phyloP scores from a whole-genome alignment of 1,140 invertebrate species.

The Drosophila subpulchrella region DNA sequence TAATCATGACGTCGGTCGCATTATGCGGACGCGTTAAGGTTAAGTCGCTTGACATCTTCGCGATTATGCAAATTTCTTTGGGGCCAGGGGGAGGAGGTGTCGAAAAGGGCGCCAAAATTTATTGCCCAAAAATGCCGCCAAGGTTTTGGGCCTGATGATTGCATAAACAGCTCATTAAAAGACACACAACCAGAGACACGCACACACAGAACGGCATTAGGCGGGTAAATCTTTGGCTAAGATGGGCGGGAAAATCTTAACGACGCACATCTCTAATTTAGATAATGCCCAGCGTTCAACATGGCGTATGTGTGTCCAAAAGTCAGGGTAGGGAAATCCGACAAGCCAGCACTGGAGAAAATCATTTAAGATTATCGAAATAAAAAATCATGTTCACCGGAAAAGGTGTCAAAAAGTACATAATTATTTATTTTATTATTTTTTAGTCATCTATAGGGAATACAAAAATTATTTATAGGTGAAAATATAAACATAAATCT shows the following conservation, averaged over 20 bases:
- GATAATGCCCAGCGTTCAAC: constrained; percentile 49
- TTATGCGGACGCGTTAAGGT: constrained; percentile 59
- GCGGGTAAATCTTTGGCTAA: neutral
- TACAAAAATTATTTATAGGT: no score
- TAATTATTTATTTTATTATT: no score
- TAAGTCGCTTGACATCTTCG: constrained; percentile 46
- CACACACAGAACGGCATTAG: neutral
- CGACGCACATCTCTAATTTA: constrained; percentile 68
- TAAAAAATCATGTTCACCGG: no score
- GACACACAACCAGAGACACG: constrained; percentile 4
- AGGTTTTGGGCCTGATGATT: constrained; percentile 32
- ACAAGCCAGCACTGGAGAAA: neutral
- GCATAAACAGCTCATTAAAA: constrained; percentile 80
- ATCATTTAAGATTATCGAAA: no score
- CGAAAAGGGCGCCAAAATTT: constrained; percentile 14
- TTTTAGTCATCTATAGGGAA: no score
- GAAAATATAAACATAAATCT: no score
- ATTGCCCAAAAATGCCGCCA: constrained; percentile 31
- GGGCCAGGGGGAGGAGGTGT: no score
- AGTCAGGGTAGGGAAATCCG: constrained; percentile 13
- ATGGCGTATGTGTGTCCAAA: constrained; percentile 47
- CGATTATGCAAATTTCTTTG: constrained; percentile 70
- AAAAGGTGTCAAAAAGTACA: neutral
- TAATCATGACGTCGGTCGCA: constrained; percentile 52
- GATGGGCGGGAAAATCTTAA: constrained; percentile 30